phyloP scores from a whole-genome alignment of 2,888 invertebrate species.

The Lacanobia wlatinum region DNA sequence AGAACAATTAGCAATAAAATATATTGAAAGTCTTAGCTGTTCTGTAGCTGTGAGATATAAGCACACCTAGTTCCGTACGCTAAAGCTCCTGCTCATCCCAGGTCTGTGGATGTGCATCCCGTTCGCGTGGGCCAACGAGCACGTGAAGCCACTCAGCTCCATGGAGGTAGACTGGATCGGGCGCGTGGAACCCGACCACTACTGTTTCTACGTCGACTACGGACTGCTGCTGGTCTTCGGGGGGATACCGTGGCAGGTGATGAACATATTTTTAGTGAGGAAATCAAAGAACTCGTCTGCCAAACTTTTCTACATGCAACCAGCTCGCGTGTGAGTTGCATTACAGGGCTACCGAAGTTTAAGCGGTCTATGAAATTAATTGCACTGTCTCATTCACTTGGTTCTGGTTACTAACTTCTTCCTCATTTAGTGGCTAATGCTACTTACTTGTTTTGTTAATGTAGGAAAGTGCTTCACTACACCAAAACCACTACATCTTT shows the following conservation, averaged over 20 bases:
- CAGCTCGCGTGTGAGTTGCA: too few species aligned
- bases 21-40: too few species aligned
- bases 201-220: conserved; percentile 96
- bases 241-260: conserved; percentile 98
- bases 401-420: too few species aligned
- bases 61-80: background rate
- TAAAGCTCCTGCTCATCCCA: conserved; percentile 2
- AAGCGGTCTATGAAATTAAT: background rate
- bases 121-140: conserved; percentile 97
- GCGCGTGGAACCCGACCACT: conserved; percentile 92
- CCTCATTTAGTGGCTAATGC: too few species aligned
- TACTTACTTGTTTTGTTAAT: too few species aligned
- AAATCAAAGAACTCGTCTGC: too few species aligned
- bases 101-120: conserved; percentile 99
- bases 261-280: background rate
- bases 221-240: conserved; percentile 97
- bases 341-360: background rate
- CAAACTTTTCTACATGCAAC: too few species aligned
- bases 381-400: background rate
- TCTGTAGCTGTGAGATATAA: too few species aligned
- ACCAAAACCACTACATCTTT: too few species aligned
- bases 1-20: too few species aligned
- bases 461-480: too few species aligned
- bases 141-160: conserved; percentile 95
- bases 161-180: conserved; percentile 98